These are phyloP conservation scores for Gorsachius goisagi DNA, from an alignment of 2,113 vertebrate genomes.

Conservation along the genomic window DNA sequence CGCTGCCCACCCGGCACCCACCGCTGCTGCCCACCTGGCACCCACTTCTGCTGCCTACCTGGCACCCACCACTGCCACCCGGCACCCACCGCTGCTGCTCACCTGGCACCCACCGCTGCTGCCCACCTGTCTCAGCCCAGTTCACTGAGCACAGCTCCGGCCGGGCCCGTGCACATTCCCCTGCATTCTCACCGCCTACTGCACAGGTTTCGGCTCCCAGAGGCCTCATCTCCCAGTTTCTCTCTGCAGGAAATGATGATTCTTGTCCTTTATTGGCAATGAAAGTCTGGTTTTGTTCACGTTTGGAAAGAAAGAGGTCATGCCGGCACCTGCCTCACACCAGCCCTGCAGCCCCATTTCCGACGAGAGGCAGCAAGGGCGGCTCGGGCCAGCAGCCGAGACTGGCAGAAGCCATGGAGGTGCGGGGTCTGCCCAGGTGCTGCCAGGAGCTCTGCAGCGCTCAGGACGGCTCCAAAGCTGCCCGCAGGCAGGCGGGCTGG, in stretches of 20 bases:
- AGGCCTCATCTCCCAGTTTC: not conserved
- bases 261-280: not conserved
- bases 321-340: accelerated
- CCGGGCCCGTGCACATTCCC: accelerated
- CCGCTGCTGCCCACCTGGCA: not conserved
- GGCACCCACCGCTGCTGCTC: no score
- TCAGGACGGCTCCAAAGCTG: not conserved
- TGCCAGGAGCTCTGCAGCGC: accelerated
- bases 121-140: not conserved
- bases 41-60: not conserved
- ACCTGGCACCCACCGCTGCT: no score
- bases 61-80: no score
- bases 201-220: not conserved
- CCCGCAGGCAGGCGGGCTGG: not conserved
- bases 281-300: not conserved
- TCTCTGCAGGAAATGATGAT: not conserved
- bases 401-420: not conserved
- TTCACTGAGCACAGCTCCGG: not conserved
- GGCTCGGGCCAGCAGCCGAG: not conserved
- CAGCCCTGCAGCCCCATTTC: not conserved
- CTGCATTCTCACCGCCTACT: not conserved
- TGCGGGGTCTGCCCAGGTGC: not conserved
- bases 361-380: accelerated
- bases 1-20: accelerated
- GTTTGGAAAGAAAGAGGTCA: not conserved